Percentiles rank a stretch among this genome's conserved stretches.
phyloP scores from a whole-genome alignment of 2,888 invertebrate genomes.

The Coenonympha glycerion region DNA sequence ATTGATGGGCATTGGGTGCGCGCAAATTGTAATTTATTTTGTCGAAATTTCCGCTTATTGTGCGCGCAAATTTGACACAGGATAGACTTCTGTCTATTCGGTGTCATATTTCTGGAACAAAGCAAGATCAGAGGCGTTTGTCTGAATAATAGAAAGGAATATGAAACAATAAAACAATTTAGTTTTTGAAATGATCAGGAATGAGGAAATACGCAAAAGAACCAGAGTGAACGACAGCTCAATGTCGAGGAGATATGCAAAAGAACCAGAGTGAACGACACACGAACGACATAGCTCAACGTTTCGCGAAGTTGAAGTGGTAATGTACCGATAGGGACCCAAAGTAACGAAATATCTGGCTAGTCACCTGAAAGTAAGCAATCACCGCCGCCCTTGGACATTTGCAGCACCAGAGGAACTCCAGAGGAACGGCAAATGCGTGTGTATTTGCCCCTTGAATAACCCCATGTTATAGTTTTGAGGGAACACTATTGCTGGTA shows the following conservation, averaged over 20 bases:
- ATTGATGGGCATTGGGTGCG: constrained; percentile 13
- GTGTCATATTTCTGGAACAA: constrained; percentile 43
- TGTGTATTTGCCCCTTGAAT: no score
- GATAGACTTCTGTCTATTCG: constrained; percentile 55
- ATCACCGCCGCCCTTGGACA: no score
- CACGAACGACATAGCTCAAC: no score
- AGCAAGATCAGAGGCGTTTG: not conserved
- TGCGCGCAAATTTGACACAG: constrained; percentile 52
- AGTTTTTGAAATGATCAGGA: not conserved
- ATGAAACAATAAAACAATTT: not conserved
- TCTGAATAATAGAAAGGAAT: not conserved
- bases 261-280: not conserved
- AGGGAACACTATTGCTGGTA: no score
- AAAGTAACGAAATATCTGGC: no score
- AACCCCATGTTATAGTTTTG: no score
- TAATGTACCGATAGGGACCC: no score
- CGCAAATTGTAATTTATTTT: constrained; percentile 36
- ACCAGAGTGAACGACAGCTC: no score
- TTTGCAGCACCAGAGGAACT: no score
- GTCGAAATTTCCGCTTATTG: constrained; percentile 36
- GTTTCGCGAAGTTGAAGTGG: no score
- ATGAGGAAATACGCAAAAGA: not conserved
- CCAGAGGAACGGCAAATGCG: no score
- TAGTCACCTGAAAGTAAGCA: no score
- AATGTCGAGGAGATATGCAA: not conserved